Evolutionary conservation across 2,797 vertebrate species (phyloP).

Genomic region (Scyliorhinus canicula): DNA sequence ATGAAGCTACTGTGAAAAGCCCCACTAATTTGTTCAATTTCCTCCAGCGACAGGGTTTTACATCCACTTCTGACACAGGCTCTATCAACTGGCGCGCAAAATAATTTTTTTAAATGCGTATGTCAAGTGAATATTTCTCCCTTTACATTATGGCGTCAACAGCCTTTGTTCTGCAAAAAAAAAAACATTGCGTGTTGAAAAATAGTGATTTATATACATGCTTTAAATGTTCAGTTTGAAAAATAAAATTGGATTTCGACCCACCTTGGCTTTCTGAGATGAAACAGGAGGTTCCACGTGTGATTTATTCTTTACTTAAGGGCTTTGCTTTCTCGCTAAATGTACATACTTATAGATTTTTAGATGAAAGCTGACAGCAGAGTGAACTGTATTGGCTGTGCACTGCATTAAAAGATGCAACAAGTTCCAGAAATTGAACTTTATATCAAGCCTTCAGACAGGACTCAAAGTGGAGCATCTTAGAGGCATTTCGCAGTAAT

Average conservation of each 20-base stretch:
- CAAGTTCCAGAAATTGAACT: background rate
- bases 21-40: too few species aligned
- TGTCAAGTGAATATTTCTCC: background rate
- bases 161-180: background rate
- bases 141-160: background rate
- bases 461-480: background rate
- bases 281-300: background rate
- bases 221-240: background rate
- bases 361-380: background rate
- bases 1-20: too few species aligned
- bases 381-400: background rate
- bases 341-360: background rate
- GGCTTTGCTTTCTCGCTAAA: background rate
- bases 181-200: background rate
- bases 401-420: background rate
- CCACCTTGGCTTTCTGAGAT: background rate
- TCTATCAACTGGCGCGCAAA: background rate
- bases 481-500: background rate
- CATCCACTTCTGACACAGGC: background rate
- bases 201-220: background rate
- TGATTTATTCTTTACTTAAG: constrained; percentile 22
- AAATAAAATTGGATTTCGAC: background rate
- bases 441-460: background rate
- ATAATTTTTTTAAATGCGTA: background rate
- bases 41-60: too few species aligned